A percentile compares a stretch with the other conserved stretches of the same genome.
Conservation (phyloP, 2,113 vertebrate genomes). For the Cichladusa arquata region DNA sequence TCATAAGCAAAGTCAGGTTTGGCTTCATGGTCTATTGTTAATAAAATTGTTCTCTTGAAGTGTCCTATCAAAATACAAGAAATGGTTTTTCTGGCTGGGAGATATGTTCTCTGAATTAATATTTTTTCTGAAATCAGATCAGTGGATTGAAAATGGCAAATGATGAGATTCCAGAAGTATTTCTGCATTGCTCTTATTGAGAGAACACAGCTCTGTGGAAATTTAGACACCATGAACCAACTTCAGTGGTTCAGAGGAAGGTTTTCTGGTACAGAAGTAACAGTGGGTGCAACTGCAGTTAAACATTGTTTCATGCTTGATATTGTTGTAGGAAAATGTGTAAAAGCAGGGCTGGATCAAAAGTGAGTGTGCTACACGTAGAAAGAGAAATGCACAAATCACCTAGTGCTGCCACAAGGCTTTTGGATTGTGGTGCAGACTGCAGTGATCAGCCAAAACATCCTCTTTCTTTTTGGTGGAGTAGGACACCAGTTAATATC, state of each 20-base stretch:
- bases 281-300: not conserved
- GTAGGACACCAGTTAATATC: not conserved
- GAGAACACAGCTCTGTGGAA: not conserved
- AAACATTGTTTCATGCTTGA: not conserved
- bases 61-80: not conserved
- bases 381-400: not conserved
- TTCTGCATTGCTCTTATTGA: not conserved
- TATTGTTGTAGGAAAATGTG: not conserved
- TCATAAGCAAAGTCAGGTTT: not conserved
- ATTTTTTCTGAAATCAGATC: not conserved
- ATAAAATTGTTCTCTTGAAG: not conserved
- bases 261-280: not conserved
- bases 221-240: not conserved
- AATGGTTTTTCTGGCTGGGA: not conserved
- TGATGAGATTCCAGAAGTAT: not conserved
- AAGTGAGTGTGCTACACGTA: not conserved
- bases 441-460: rapidly evolving
- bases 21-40: not conserved
- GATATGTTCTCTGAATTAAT: not conserved
- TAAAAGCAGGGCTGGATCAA: not conserved
- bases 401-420: not conserved
- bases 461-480: not conserved
- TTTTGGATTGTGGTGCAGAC: not conserved
- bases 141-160: not conserved
- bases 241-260: not conserved